Evolutionary conservation across 2,113 vertebrate species (phyloP), one percentile per base, ranked within the genome.

Genomic region (Heliornis fulica): DNA sequence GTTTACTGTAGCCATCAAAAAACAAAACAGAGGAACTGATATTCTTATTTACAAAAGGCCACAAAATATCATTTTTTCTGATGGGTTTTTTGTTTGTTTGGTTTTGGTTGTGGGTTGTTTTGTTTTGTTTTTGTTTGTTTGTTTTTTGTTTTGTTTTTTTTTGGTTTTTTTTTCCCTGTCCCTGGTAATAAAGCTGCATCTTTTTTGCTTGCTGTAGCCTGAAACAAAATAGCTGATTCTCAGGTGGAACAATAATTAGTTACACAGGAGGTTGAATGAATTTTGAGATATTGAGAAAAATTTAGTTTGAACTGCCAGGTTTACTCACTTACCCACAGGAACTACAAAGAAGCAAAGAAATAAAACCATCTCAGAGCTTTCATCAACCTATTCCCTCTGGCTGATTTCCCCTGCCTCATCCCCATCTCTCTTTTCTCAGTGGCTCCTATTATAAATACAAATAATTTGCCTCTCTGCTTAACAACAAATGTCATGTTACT

Each of bases 211-310:
- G 60, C 79, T 71, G 34, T 89, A 91, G 84, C 86, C 94, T 91
- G 80, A 81, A 97, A 97, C 59, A 89, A 97, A 95, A 91, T 65
- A 96, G 48, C 57, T 89, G 93, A 89, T 89, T 92, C 89, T 96
- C 89, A 72, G 75, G 80, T 95, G 87, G 83, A 92, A 93, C 96
- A 96, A 96, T 96, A 97, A 97, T 97, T 95, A 97, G 80, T 82
- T 90, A 96, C 94, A 81, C 26, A 72, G 82, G 92, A 96, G 70
- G 90, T 80, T 13, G 19, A 95, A 93, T 68, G 85, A 92, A 89
- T 96, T 94, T 95, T 94, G 90, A 97, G 86, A 60, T 88, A 94
- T 56, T 92, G 94, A 96, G 80, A 81, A 94, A 96, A 96, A 97
- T 51, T 46, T 76, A 89, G 89, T 90, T 95, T 93, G 95, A 97